Conservation (phyloP, 2,113 vertebrate genomes). For the Zosterops pallidus region DNA sequence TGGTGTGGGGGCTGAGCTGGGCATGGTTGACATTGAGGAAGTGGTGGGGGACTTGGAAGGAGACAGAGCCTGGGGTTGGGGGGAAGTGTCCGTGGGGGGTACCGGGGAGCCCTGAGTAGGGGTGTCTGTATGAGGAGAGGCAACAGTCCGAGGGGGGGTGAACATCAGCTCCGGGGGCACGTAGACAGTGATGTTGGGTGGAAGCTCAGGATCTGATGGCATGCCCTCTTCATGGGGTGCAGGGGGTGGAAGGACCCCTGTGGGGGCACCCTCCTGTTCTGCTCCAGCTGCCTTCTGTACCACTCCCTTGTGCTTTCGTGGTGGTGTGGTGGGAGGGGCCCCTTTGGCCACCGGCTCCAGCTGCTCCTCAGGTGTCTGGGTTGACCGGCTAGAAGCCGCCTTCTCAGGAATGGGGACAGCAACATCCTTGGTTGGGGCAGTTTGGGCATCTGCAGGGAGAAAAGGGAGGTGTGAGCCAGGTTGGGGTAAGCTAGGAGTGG, state of each 20-base stretch:
- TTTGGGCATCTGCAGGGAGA: constrained; percentile 70
- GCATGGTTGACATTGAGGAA: not conserved
- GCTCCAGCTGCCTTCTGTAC: not conserved
- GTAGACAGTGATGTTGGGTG: not conserved
- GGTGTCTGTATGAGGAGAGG: not conserved
- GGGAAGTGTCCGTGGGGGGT: not conserved
- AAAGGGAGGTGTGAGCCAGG: not conserved
- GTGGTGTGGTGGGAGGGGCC: constrained; percentile 23
- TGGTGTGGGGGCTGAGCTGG: constrained; percentile 5
- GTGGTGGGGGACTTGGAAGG: not conserved
- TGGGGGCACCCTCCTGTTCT: not conserved
- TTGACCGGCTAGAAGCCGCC: constrained; percentile 27
- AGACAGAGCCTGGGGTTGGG: not conserved
- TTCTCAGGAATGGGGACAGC: not conserved
- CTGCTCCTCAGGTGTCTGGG: constrained; percentile 9
- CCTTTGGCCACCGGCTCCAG: not conserved
- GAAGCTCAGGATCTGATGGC: not conserved
- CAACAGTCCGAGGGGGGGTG: constrained; percentile 23
- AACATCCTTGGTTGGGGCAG: constrained; percentile 74
- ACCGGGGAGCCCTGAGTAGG: not conserved
- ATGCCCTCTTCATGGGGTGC: fast-evolving
- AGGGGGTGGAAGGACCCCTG: not conserved
- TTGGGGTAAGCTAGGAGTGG: fast-evolving
- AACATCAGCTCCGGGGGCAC: constrained; percentile 14
- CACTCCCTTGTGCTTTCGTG: constrained; percentile 62